Base-by-base conservation (phyloP, 2,797 vertebrate species). In the Brachymystax lenok region DNA sequence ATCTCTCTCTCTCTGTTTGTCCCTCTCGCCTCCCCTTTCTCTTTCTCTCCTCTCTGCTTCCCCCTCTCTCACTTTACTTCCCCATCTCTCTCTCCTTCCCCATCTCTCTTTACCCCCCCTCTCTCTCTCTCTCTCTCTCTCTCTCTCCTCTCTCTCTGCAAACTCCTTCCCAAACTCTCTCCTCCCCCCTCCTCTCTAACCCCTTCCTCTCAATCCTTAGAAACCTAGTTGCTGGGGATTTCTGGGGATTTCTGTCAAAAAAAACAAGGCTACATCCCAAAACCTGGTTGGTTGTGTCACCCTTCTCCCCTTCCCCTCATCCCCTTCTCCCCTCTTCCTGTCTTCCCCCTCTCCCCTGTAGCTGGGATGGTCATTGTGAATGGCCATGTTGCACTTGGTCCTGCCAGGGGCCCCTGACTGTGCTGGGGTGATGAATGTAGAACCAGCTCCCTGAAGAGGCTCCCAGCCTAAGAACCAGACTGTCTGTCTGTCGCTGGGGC, bases 211-310 rank as follows among this genome's bases (percentile, higher is more conserved):
- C 40, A 12, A 10, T 46, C 2, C 40, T 46, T 46, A 10, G 82
- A 63, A 79, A 77, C 63, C 87, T 79, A 40, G 24, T 24, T 24
- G 24, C 24, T 24, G 24, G 24, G 24, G 73, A 83, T 46, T 46
- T 2, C 10, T 46, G 40, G 40, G 40, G 40, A 46, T 46, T 46
- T 3, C 10, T 46, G 16, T 6, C 40, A 59, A 6, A 59, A 59
- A 59, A 8, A 19, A 59, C n/a, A 21, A 19, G 17, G 56, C 2
- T 59, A 59, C 6, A 46, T 13, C 40, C 40, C 10, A 6, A 59
- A 19, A 19, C 54, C 54, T 59, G 5, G 19, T 59, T 59, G 54
- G 54, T 59, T 59, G n/a, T 59, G n/a, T 59, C n/a, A 17, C 52
- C 52, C 52, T 54, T 17, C 51, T 6, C 16, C 10, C 8, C 13